A percentile compares a stretch with the other conserved stretches of the same genome.
These are phyloP conservation scores for Apodemia zela DNA, from an alignment of 2,888 invertebrate species.

Conservation along the genomic window DNA sequence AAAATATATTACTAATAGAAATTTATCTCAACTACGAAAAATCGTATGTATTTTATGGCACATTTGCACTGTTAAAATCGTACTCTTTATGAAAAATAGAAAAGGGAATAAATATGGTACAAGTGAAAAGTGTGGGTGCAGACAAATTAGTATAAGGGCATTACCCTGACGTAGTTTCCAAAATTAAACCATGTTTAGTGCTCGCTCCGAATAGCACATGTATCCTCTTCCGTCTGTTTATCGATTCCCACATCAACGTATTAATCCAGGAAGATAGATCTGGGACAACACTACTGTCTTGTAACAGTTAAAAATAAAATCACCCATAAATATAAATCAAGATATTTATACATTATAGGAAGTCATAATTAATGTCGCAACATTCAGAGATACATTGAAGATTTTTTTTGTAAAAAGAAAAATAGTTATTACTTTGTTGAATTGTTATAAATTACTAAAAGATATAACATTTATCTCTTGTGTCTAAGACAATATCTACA, in stretches of 20 bases:
- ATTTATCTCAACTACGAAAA: too few species aligned
- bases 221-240: conserved; percentile 42
- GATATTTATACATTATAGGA: neutral
- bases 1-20: too few species aligned
- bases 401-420: neutral
- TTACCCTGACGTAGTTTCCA: conserved; percentile 39
- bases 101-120: too few species aligned
- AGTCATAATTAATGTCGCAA: conserved; percentile 10
- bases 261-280: conserved; percentile 11
- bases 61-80: too few species aligned
- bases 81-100: too few species aligned
- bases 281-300: conserved; percentile 11
- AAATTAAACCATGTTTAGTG: conserved; percentile 40
- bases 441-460: too few species aligned
- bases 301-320: conserved; percentile 5
- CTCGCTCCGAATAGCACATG: conserved; percentile 40
- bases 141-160: too few species aligned
- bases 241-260: conserved; percentile 6
- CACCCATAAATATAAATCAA: conserved; percentile 2
- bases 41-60: too few species aligned
- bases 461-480: too few species aligned
- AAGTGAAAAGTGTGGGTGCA: too few species aligned
- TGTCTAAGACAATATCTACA: too few species aligned
- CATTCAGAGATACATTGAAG: neutral
- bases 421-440: too few species aligned